phyloP scores from a whole-genome alignment of 2,888 invertebrate genomes.

The Nephrotoma guestfalica region DNA sequence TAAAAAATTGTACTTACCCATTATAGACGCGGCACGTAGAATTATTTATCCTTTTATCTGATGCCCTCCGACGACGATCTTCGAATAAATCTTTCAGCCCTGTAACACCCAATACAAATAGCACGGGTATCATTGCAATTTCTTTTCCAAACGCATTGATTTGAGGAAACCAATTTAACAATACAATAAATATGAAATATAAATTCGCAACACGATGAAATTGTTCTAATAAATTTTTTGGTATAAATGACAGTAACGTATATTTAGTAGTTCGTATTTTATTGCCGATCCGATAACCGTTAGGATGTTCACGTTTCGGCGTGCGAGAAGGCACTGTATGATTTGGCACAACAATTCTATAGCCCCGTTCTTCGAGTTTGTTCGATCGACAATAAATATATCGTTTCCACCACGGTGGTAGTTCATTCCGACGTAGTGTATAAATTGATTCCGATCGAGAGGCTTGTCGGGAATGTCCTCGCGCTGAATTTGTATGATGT shows the following conservation, averaged over 20 bases:
- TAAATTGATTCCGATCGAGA: slow-evolving; percentile 82
- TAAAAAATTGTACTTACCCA: slow-evolving; percentile 45
- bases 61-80: slow-evolving; percentile 74
- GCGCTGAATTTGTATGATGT: slow-evolving; percentile 36
- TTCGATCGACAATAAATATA: slow-evolving; percentile 45
- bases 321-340: slow-evolving; percentile 71
- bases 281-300: slow-evolving; percentile 67
- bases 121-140: slow-evolving; percentile 85
- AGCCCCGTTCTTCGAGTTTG: slow-evolving; percentile 50
- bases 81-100: slow-evolving; percentile 92
- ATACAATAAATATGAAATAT: slow-evolving; percentile 92
- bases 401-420: slow-evolving; percentile 57
- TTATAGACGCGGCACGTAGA: slow-evolving; percentile 82
- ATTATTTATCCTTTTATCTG: slow-evolving; percentile 89
- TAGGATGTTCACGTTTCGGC: slow-evolving; percentile 66
- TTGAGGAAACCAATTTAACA: slow-evolving; percentile 90
- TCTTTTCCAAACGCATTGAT: slow-evolving; percentile 93
- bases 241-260: slow-evolving; percentile 82
- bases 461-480: slow-evolving; percentile 73
- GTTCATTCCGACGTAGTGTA: slow-evolving; percentile 61
- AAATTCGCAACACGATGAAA: slow-evolving; percentile 95
- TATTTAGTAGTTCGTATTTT: slow-evolving; percentile 91
- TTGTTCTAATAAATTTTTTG: slow-evolving; percentile 92
- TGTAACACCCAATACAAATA: slow-evolving; percentile 88
- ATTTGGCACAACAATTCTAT: slow-evolving; percentile 67